Evolutionary conservation across 2,797 vertebrate species (phyloP).

Genomic region (Buceros bicornis): DNA sequence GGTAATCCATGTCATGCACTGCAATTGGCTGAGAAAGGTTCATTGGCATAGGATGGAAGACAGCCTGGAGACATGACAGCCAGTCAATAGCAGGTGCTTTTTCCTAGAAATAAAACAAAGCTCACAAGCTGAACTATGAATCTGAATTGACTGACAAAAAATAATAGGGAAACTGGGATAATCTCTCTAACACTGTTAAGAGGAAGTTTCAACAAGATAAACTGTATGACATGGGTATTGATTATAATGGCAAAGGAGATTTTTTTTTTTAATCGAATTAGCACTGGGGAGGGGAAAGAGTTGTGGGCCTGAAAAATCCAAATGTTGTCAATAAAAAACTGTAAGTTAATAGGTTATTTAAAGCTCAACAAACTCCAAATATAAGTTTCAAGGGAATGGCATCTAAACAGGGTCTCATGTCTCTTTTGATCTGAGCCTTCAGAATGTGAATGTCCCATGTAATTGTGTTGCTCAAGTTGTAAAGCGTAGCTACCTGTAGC

Average conservation of each 20-base stretch:
- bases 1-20: slow-evolving; percentile 90
- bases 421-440: neutral
- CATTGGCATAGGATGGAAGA: slow-evolving; percentile 84
- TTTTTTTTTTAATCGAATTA: neutral
- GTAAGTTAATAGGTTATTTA: neutral
- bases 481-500: slow-evolving; percentile 79
- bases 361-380: neutral
- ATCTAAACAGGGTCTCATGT: neutral
- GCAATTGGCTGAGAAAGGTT: slow-evolving; percentile 83
- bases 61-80: slow-evolving; percentile 86
- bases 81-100: slow-evolving; percentile 90
- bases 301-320: neutral
- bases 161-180: neutral
- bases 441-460: neutral
- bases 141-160: neutral
- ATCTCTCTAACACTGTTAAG: neutral
- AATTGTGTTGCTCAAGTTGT: neutral
- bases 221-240: neutral
- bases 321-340: neutral
- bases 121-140: neutral
- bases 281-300: neutral
- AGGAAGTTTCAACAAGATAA: neutral
- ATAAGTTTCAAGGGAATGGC: neutral
- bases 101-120: slow-evolving; percentile 68
- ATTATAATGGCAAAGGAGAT: neutral